Conservation (phyloP, 2,888 invertebrate genomes). For the Eilema depressum region DNA sequence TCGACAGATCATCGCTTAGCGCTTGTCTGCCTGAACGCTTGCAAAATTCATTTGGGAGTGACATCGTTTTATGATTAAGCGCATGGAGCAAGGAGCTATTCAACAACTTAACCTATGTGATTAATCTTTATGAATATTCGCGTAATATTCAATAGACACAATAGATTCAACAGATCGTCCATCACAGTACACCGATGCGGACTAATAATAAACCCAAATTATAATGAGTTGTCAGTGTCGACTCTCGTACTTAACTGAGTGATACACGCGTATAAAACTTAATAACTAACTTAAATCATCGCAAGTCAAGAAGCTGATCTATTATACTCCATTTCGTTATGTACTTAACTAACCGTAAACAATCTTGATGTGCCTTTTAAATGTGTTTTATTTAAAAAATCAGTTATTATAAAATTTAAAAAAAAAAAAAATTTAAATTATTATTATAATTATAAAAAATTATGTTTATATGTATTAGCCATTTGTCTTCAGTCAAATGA, state of each 20-base stretch:
- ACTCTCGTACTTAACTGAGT: neutral
- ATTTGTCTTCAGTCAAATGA: too few relatives aligned
- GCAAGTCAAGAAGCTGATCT: too few relatives aligned
- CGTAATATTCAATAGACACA: slow-evolving; percentile 38
- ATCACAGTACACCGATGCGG: neutral
- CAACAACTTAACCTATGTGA: slow-evolving; percentile 51
- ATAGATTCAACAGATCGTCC: neutral
- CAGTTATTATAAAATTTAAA: too few relatives aligned
- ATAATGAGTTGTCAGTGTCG: slow-evolving; percentile 10
- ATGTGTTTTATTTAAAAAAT: too few relatives aligned
- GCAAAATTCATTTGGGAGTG: slow-evolving; percentile 59
- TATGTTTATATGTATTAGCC: too few relatives aligned
- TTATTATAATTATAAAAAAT: too few relatives aligned
- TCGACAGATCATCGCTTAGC: slow-evolving; percentile 53
- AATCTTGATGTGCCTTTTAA: too few relatives aligned
- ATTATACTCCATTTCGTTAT: too few relatives aligned
- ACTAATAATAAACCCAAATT: slow-evolving; percentile 31
- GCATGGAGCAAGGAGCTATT: slow-evolving; percentile 44
- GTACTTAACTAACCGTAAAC: too few relatives aligned
- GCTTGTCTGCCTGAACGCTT: slow-evolving; percentile 48
- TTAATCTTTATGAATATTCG: slow-evolving; percentile 38
- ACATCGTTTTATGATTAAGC: slow-evolving; percentile 51
- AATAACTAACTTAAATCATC: too few relatives aligned
- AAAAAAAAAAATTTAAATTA: too few relatives aligned
- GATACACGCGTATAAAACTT: too few relatives aligned